Conservation (phyloP, 2,113 vertebrate genomes). For the Dicrurus megarhynchus region DNA sequence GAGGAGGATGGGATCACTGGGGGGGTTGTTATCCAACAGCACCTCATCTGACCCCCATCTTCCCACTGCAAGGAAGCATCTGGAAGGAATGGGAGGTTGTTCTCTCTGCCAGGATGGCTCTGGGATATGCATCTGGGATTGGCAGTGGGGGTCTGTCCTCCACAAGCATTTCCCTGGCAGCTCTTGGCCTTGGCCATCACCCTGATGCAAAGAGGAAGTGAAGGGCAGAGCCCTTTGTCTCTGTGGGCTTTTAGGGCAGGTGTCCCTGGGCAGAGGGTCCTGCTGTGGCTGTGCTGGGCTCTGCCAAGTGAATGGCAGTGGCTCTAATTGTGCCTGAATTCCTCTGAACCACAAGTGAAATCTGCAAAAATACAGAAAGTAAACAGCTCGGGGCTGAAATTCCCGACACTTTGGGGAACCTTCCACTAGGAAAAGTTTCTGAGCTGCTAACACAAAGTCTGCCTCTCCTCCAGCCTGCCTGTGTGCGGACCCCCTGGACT, state of each 20-base stretch:
- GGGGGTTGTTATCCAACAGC: neutral
- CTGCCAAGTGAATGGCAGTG: neutral
- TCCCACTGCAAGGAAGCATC: neutral
- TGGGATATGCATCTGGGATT: neutral
- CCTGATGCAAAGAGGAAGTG: neutral
- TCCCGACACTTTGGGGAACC: neutral
- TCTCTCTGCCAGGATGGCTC: neutral
- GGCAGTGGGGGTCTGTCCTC: neutral
- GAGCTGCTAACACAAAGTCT: neutral
- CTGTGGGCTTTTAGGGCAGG: neutral
- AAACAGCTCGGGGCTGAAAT: neutral
- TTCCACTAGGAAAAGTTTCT: neutral
- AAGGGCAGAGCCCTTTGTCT: neutral
- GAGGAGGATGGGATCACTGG: neutral
- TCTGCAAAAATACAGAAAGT: slow-evolving; percentile 2
- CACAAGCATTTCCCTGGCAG: neutral
- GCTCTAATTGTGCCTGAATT: neutral
- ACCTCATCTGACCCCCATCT: neutral
- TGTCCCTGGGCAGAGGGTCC: neutral
- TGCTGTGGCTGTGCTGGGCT: neutral
- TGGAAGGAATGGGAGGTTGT: neutral
- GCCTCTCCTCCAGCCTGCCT: neutral
- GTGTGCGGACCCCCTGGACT: neutral
- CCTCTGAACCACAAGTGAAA: slow-evolving; percentile 32
- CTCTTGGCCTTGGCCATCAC: neutral